A percentile compares a stretch with the other conserved stretches of the same genome.
These are phyloP conservation scores for Microchrysa polita DNA, from an alignment of 2,888 invertebrate genomes.

Conservation along the genomic window DNA sequence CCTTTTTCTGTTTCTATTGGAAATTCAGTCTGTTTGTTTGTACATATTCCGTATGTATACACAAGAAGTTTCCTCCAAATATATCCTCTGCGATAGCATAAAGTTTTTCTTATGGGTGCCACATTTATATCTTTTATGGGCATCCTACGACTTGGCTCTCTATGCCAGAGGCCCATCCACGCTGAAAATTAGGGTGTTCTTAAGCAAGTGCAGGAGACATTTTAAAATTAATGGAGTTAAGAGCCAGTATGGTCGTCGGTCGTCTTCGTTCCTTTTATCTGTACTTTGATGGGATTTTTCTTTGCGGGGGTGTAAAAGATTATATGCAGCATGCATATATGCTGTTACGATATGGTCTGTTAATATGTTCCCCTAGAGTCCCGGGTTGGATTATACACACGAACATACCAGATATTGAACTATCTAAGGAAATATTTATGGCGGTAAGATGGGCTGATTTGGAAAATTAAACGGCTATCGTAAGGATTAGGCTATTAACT, in stretches of 20 bases:
- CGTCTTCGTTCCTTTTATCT: neutral
- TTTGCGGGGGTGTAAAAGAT: no score
- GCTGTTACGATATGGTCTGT: no score
- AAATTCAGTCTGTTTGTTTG: no score
- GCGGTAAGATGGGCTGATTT: no score
- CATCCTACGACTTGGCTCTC: conserved; percentile 6
- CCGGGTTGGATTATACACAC: no score
- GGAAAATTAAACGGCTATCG: no score
- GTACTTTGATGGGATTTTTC: no score
- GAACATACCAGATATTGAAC: no score
- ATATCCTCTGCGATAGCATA: conserved; percentile 22
- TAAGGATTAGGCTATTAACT: no score
- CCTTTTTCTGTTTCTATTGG: neutral
- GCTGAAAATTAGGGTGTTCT: conserved; percentile 38
- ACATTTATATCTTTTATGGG: conserved; percentile 41
- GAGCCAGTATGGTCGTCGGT: neutral
- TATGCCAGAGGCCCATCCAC: neutral
- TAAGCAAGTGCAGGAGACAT: conserved; percentile 37
- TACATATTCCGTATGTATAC: neutral
- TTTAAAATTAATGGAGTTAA: conserved; percentile 41
- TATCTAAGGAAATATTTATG: no score
- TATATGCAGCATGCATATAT: no score
- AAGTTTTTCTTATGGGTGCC: conserved; percentile 40
- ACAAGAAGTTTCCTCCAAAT: conserved; percentile 28
- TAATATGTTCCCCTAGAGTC: no score